Percentiles rank a stretch among this genome's conserved stretches.
Conservation (phyloP, 1,140 invertebrate genomes). For the Neodiprion virginianus region DNA sequence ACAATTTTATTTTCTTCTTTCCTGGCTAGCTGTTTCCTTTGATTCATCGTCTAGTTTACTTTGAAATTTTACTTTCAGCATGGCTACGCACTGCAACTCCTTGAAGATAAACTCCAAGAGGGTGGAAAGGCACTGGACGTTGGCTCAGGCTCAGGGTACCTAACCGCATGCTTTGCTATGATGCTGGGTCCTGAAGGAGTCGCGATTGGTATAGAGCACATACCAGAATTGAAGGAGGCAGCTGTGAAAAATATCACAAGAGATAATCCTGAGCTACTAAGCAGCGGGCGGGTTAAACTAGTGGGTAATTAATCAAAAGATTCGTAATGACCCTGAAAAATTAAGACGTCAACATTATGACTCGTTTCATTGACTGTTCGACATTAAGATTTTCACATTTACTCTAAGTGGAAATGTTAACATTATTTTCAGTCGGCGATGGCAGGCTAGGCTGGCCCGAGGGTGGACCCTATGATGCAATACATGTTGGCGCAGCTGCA, state of each 20-base stretch:
- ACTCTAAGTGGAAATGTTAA: conserved; percentile 17
- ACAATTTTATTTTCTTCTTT: too few relatives aligned
- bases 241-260: conserved; percentile 80
- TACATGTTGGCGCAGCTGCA: conserved; percentile 94
- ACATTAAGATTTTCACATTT: neutral
- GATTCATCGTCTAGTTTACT: neutral
- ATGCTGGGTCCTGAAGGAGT: conserved; percentile 82
- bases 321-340: neutral
- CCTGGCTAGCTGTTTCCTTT: too few relatives aligned
- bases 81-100: conserved; percentile 90
- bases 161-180: conserved; percentile 93
- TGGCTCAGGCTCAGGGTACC: conserved; percentile 94
- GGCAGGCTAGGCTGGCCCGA: conserved; percentile 78
- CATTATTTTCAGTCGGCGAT: conserved; percentile 74
- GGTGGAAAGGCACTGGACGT: conserved; percentile 90
- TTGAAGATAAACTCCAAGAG: conserved; percentile 82
- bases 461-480: conserved; percentile 87
- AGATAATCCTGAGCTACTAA: conserved; percentile 75
- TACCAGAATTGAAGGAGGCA: conserved; percentile 80
- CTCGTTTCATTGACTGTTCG: neutral
- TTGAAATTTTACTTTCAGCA: conserved; percentile 66
- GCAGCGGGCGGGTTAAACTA: conserved; percentile 71
- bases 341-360: neutral
- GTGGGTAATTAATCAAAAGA: conserved; percentile 64
- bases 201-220: conserved; percentile 93